These are phyloP conservation scores for Coenonympha arcania DNA, from an alignment of 2,888 invertebrate species.

Conservation along the genomic window DNA sequence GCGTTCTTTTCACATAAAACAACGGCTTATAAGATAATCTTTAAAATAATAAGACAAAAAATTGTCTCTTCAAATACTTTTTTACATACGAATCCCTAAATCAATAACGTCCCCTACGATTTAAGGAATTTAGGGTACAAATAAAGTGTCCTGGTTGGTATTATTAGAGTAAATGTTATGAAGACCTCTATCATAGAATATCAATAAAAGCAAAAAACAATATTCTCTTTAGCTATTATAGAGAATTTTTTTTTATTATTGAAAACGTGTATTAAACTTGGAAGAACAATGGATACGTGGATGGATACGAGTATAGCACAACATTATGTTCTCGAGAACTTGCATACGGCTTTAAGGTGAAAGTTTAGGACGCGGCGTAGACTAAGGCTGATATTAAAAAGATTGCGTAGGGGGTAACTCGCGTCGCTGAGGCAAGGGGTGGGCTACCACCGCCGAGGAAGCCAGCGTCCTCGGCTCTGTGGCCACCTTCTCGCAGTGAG, in stretches of 20 bases:
- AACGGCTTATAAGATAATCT: neutral
- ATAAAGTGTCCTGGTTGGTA: too few species aligned
- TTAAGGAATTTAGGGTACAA: too few species aligned
- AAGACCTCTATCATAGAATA: too few species aligned
- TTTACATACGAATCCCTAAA: too few species aligned
- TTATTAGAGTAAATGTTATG: too few species aligned
- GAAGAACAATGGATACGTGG: conserved; percentile 40
- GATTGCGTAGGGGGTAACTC: conserved; percentile 40
- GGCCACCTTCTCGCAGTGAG: conserved; percentile 76
- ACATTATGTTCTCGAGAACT: conserved; percentile 34
- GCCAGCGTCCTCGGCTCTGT: conserved; percentile 62
- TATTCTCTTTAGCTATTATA: conserved; percentile 8
- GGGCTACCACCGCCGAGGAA: conserved; percentile 59
- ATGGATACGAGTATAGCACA: conserved; percentile 35
- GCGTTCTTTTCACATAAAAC: neutral
- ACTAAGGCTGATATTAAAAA: conserved; percentile 58
- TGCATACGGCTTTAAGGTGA: conserved; percentile 44
- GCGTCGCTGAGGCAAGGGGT: conserved; percentile 38
- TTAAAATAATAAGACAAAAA: too few species aligned
- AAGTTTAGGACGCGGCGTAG: conserved; percentile 57
- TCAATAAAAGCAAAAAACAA: too few species aligned
- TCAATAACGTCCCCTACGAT: too few species aligned
- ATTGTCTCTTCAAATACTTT: too few species aligned
- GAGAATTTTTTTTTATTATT: conserved; percentile 14
- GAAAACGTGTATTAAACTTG: conserved; percentile 33